These are phyloP conservation scores for Silurus aristotelis DNA, from an alignment of 2,797 vertebrate species.

Conservation along the genomic window DNA sequence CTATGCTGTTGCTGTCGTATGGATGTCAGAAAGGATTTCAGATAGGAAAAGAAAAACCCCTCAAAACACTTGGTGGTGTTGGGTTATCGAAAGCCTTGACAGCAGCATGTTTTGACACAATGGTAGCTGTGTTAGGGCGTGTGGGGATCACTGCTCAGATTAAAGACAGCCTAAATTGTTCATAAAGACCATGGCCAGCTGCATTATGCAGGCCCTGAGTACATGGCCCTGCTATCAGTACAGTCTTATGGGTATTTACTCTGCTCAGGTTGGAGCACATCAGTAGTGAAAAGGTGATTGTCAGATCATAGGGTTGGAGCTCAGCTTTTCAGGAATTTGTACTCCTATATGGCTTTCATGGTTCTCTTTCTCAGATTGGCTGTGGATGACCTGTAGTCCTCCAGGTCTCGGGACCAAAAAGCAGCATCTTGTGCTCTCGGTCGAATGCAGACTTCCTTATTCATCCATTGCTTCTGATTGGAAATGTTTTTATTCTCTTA, in stretches of 20 bases:
- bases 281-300: too few species aligned
- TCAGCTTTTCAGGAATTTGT: neutral
- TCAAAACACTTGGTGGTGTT: neutral
- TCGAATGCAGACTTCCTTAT: neutral
- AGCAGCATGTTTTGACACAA: neutral
- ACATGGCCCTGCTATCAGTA: neutral
- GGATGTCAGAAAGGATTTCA: neutral
- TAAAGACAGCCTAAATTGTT: neutral
- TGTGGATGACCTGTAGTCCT: neutral
- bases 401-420: neutral
- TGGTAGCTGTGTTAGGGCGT: neutral
- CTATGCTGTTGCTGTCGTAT: neutral
- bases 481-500: neutral
- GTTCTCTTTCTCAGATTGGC: neutral
- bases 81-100: neutral
- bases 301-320: neutral
- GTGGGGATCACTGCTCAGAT: neutral
- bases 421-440: neutral
- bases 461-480: neutral
- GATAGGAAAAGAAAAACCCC: neutral
- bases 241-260: neutral
- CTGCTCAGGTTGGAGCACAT: neutral
- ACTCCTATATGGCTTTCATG: neutral
- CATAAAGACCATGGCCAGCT: neutral
- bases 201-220: neutral